Evolutionary conservation across 2,797 vertebrate species (phyloP).

Genomic region (Oryzias dopingdopingensis): DNA sequence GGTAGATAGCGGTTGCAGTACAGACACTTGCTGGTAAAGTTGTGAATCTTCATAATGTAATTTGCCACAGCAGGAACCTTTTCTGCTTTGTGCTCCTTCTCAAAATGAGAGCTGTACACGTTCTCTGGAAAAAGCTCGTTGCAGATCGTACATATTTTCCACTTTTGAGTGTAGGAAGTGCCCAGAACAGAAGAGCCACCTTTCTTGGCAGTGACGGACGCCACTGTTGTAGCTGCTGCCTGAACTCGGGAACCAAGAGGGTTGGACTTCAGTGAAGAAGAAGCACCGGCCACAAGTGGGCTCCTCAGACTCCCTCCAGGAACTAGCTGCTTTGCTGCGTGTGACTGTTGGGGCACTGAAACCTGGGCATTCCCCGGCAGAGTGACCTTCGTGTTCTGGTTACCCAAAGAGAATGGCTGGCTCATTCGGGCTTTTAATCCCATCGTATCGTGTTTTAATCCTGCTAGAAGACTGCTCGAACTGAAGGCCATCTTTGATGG

Average conservation of each 20-base stretch:
- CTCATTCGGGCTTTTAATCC: constrained; percentile 84
- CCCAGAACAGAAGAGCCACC: constrained; percentile 84
- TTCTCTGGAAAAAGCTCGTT: constrained; percentile 99
- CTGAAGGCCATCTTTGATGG: constrained; percentile 85
- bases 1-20: constrained; percentile 99
- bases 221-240: constrained; percentile 79
- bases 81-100: constrained; percentile 98
- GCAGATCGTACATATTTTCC: constrained; percentile 99
- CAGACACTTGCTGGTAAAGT: constrained; percentile 99
- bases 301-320: constrained; percentile 82
- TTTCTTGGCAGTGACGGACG: constrained; percentile 78
- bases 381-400: constrained; percentile 85
- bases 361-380: constrained; percentile 86
- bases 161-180: constrained; percentile 95
- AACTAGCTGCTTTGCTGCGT: constrained; percentile 89
- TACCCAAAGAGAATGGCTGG: constrained; percentile 76
- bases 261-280: constrained; percentile 84
- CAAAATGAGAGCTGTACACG: constrained; percentile 95
- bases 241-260: constrained; percentile 87
- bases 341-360: constrained; percentile 88
- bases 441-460: constrained; percentile 84
- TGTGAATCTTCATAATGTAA: constrained; percentile 99
- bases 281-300: constrained; percentile 78
- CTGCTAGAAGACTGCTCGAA: constrained; percentile 85
- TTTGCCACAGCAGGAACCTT: constrained; percentile 98